Percentiles rank a stretch among this genome's conserved stretches.
Evolutionary conservation across 2,888 invertebrate genomes (phyloP).

Genomic region (Rhagophthalmus giganteus): DNA sequence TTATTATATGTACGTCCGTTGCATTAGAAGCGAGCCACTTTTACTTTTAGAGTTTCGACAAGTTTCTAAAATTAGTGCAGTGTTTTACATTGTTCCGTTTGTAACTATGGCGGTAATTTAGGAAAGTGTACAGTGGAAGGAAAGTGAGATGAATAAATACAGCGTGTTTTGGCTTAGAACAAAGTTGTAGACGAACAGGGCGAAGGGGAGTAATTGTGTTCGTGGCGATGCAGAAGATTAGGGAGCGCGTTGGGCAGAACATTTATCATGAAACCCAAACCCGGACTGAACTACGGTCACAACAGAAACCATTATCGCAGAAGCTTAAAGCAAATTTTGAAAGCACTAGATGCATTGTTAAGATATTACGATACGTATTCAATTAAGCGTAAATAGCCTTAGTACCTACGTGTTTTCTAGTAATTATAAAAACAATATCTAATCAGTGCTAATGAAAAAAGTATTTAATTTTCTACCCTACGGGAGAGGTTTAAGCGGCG

Average conservation of each 20-base stretch:
- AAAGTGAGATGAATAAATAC: constrained; percentile 54
- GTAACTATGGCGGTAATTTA: constrained; percentile 48
- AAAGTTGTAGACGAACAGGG: constrained; percentile 31
- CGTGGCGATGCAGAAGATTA: constrained; percentile 55
- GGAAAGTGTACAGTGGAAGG: constrained; percentile 46
- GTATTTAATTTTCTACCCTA: constrained; percentile 13
- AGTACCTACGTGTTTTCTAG: too few relatives aligned
- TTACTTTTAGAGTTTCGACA: too few relatives aligned
- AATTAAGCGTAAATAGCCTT: constrained; percentile 6
- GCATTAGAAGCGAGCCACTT: too few relatives aligned
- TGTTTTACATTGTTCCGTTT: too few relatives aligned
- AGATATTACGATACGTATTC: constrained; percentile 3
- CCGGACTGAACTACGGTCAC: constrained; percentile 46
- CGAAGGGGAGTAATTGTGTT: constrained; percentile 52
- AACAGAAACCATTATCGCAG: constrained; percentile 42
- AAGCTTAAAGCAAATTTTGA: constrained; percentile 23
- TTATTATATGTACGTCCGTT: too few relatives aligned
- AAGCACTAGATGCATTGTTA: constrained; percentile 8
- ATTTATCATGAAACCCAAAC: constrained; percentile 55
- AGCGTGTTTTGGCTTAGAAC: constrained; percentile 47
- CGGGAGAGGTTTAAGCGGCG: constrained; percentile 6
- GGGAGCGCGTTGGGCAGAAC: constrained; percentile 53
- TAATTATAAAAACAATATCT: too few relatives aligned
- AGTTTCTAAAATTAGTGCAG: too few relatives aligned
- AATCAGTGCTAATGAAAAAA: constrained; percentile 6